Conservation (phyloP, 2,888 invertebrate genomes). For the Allygus modestus region DNA sequence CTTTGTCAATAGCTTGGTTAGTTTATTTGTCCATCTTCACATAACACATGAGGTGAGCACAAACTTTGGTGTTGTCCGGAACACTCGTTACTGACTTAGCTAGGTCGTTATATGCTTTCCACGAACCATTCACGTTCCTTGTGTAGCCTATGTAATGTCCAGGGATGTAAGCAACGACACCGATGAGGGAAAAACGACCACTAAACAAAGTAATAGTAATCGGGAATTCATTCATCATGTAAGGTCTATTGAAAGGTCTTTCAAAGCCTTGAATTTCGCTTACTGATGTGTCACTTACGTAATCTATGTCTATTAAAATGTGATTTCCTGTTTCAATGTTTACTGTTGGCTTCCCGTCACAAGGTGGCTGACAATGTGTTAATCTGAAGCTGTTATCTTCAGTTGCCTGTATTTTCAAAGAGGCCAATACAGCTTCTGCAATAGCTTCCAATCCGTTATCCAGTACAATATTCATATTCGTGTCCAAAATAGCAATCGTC, state of each 20-base stretch:
- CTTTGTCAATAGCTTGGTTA: no score
- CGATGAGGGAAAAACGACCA: neutral
- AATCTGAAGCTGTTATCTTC: neutral
- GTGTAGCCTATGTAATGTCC: neutral
- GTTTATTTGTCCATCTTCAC: conserved; percentile 2
- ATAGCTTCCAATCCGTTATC: neutral
- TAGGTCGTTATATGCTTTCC: neutral
- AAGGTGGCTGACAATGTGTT: neutral
- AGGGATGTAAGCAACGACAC: neutral
- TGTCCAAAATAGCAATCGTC: neutral
- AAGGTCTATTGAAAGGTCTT: neutral
- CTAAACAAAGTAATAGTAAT: neutral
- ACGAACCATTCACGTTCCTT: neutral
- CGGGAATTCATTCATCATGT: neutral
- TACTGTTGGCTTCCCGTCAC: neutral
- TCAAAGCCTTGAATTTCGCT: neutral
- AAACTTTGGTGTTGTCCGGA: neutral
- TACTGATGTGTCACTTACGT: neutral
- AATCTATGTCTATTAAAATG: neutral
- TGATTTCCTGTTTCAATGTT: neutral
- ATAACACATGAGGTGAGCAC: neutral
- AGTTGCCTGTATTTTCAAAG: neutral
- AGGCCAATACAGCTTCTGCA: neutral
- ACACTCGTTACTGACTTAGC: neutral
- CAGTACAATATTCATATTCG: neutral